A percentile compares a stretch with the other conserved stretches of the same genome.
These are phyloP conservation scores for Rutilus rutilus DNA, from an alignment of 2,113 vertebrate genomes.

Conservation along the genomic window DNA sequence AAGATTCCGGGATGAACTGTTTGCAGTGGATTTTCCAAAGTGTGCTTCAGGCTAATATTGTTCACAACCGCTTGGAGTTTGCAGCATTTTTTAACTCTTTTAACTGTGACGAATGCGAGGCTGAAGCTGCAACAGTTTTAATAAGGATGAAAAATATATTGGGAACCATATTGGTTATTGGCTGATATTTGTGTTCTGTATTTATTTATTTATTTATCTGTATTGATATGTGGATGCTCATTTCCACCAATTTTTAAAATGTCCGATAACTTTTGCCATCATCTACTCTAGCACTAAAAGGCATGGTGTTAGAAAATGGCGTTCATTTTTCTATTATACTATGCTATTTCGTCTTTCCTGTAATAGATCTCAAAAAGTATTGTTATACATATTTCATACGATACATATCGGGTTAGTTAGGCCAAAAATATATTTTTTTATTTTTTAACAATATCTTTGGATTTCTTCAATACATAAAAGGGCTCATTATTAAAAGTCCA, in stretches of 20 bases:
- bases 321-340: not conserved
- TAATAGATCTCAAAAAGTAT: not conserved
- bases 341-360: not conserved
- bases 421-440: too few relatives aligned
- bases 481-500: too few relatives aligned
- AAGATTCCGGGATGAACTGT: not conserved
- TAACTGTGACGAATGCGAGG: not conserved
- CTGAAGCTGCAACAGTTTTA: not conserved
- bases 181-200: not conserved
- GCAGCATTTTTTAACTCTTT: not conserved
- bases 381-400: not conserved
- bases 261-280: not conserved
- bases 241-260: not conserved
- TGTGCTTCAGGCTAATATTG: not conserved
- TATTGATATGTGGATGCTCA: not conserved
- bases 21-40: not conserved
- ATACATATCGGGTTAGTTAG: not conserved
- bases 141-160: not conserved
- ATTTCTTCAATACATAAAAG: too few relatives aligned
- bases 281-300: not conserved
- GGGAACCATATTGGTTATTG: not conserved
- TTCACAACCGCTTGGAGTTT: not conserved
- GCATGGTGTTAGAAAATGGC: not conserved
- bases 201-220: not conserved
- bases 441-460: too few relatives aligned